Base-by-base conservation (phyloP, 2,888 invertebrate species). In the Autographa pulchrina region DNA sequence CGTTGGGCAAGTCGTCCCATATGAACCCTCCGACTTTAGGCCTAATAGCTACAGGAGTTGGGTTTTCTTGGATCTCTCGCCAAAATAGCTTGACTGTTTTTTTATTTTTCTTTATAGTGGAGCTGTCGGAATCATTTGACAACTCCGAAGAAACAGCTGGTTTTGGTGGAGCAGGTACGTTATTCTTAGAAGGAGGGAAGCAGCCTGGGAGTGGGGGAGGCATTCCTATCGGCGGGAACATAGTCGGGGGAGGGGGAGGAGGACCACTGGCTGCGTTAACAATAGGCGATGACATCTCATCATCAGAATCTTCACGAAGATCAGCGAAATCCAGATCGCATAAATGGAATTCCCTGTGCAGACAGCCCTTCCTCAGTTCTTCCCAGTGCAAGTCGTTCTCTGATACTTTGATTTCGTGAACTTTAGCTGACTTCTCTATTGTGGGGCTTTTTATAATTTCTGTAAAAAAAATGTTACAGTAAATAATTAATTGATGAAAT, bases 251-350 rank as follows among this genome's bases (percentile, higher is more conserved):
- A 0, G 98, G 98, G 0, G 98, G 98, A 0, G 98, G 98, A 0
- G 98, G 98, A 14, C 97, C 96, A 14, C 97, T 97, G 52, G 96
- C 96, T 2, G 96, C 93, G 11, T 97, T 96, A 7, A 97, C 96
- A 13, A 97, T 96, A 0, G 98, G 97, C 2, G 97, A 97, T 61
- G 97, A 90, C 72, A 97, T 96, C 88, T 98, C 98, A 69, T 97
- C 97, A 89, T 99, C 99, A 81, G 99, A 99, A 68, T 98, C 98
- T 48, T 97, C 97, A 65, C 97, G 97, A 67, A 99, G 96, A 92
- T 99, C 99, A 14, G 99, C 99, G 93, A 99, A 99, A 93, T 99
- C 99, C 88, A 99, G 96, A 93, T 99, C 99, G 91, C 99, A 99
- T 62, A 99, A 96, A 79, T 98, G 97, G 90, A 98, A 96, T 76